Percentiles rank a stretch among this genome's conserved stretches.
Conservation (phyloP, 2,888 invertebrate genomes). For the Tolmerus cingulatus region DNA sequence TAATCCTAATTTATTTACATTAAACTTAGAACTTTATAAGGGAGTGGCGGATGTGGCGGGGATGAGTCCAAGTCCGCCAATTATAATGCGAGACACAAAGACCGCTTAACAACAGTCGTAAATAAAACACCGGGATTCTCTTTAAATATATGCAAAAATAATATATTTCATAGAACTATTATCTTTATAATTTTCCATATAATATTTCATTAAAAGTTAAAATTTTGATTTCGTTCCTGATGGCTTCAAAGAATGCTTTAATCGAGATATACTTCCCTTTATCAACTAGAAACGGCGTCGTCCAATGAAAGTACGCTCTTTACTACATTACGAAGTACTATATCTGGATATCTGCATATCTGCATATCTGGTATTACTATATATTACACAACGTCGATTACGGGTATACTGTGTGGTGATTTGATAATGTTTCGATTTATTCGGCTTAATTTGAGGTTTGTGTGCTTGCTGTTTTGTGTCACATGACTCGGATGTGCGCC, state of each 20-base stretch:
- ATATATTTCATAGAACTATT: slow-evolving; percentile 48
- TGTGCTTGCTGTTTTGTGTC: slow-evolving; percentile 27
- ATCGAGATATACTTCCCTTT: slow-evolving; percentile 45
- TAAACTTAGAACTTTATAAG: slow-evolving; percentile 20
- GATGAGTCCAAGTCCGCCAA: neutral
- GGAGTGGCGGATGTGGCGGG: neutral
- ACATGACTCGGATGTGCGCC: slow-evolving; percentile 27
- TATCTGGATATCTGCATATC: slow-evolving; percentile 13
- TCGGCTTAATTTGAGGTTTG: neutral
- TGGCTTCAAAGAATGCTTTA: slow-evolving; percentile 45
- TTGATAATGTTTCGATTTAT: slow-evolving; percentile 25
- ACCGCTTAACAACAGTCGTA: neutral
- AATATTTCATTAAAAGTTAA: slow-evolving; percentile 41
- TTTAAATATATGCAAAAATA: slow-evolving; percentile 49
- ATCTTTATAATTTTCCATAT: slow-evolving; percentile 46
- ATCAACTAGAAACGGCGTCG: slow-evolving; percentile 48
- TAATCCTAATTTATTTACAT: slow-evolving; percentile 35
- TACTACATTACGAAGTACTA: slow-evolving; percentile 26
- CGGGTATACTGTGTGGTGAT: slow-evolving; percentile 12
- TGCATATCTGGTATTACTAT: slow-evolving; percentile 12
- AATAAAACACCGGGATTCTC: slow-evolving; percentile 41
- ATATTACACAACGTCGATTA: slow-evolving; percentile 27
- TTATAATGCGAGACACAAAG: neutral
- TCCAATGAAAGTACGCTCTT: slow-evolving; percentile 50
- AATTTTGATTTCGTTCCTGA: slow-evolving; percentile 44